Evolutionary conservation across 2,888 invertebrate genomes (phyloP).

Genomic region (Bhutanitis thaidina): DNA sequence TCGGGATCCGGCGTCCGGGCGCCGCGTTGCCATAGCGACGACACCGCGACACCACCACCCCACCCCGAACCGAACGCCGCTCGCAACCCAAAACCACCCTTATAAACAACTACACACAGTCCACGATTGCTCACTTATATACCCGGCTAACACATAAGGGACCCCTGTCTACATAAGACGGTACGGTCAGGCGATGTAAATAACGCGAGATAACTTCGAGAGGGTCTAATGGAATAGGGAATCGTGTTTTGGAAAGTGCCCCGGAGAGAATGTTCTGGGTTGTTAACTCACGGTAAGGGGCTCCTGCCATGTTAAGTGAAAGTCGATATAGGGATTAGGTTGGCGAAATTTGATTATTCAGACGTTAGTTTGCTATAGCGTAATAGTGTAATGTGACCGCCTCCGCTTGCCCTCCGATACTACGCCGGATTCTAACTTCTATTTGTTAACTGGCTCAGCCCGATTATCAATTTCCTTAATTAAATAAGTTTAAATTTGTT

Average conservation of each 20-base stretch:
- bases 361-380: slow-evolving; percentile 41
- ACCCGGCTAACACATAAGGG: slow-evolving; percentile 57
- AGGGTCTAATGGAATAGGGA: slow-evolving; percentile 78
- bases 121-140: slow-evolving; percentile 64
- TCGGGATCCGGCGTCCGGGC: slow-evolving; percentile 82
- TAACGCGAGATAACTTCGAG: slow-evolving; percentile 76
- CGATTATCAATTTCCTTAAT: slow-evolving; percentile 1
- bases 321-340: slow-evolving; percentile 69
- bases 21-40: slow-evolving; percentile 81
- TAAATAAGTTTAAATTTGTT: slow-evolving; percentile 4
- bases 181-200: slow-evolving; percentile 78
- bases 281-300: slow-evolving; percentile 55
- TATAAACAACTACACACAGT: slow-evolving; percentile 47
- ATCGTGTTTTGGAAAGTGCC: slow-evolving; percentile 75
- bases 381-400: slow-evolving; percentile 22
- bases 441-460: slow-evolving; percentile 3
- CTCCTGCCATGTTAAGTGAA: slow-evolving; percentile 61
- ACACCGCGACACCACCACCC: slow-evolving; percentile 67
- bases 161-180: slow-evolving; percentile 70
- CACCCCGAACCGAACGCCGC: slow-evolving; percentile 35
- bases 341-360: slow-evolving; percentile 64
- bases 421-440: slow-evolving; percentile 1
- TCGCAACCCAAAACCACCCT: slow-evolving; percentile 47
- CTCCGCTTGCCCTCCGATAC: slow-evolving; percentile 2
- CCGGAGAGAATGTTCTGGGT: slow-evolving; percentile 69